Conservation (phyloP, 2,888 invertebrate genomes). For the Baccha elongata region DNA sequence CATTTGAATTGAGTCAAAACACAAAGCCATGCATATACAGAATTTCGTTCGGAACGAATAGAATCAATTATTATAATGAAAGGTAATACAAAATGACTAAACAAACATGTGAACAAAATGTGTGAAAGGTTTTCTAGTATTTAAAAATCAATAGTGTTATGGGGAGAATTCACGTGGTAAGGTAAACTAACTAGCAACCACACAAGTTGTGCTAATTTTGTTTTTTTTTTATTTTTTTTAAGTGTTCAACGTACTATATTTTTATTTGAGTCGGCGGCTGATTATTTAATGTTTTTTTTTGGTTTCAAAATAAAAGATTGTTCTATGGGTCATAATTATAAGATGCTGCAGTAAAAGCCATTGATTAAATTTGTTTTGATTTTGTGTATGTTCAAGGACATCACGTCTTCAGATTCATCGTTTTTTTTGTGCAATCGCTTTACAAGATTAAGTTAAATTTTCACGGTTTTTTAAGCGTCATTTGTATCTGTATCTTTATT, state of each 20-base stretch:
- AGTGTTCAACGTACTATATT: background rate
- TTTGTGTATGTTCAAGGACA: no score
- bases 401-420: no score
- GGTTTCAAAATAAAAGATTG: background rate
- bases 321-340: no score
- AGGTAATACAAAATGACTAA: background rate
- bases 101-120: slow-evolving; percentile 20
- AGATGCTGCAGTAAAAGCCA: no score
- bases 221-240: no score
- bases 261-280: background rate
- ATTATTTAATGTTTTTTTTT: no score
- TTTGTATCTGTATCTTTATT: no score
- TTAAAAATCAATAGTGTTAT: slow-evolving; percentile 16
- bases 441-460: no score
- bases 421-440: no score
- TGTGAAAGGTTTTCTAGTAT: slow-evolving; percentile 14
- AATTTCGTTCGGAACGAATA: background rate
- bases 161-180: slow-evolving; percentile 11
- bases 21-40: no score
- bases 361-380: no score
- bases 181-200: background rate
- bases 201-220: background rate
- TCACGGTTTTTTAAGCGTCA: no score
- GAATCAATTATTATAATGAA: background rate
- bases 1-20: background rate